Base-by-base conservation (phyloP, 2,797 vertebrate genomes). In the Staurois parvus region DNA sequence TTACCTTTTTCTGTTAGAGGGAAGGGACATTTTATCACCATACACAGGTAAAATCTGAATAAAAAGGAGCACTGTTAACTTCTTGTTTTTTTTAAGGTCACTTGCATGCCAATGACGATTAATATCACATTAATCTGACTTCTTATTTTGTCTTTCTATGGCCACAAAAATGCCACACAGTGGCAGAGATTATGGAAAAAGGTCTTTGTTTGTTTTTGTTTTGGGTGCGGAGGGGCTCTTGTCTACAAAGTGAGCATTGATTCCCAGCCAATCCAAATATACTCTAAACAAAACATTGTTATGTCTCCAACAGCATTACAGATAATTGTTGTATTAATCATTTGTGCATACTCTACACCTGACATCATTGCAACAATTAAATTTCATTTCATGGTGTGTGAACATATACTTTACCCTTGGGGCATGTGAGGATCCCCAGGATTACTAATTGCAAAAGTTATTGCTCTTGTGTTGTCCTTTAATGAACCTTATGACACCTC, bases 201-300 rank as follows among this genome's bases (percentile, higher is more conserved):
- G n/a, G 40, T 48, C 10, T 74, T 0, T 48, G 72, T 73, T 28
- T 40, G 52, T 76, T 52, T 76, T 26, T 76, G 73, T 52, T 76
- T 6, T 19, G 72, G 64, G 81, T 82, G 72, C 17, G n/a, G 64
- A 29, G 64, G 28, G 68, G 40, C 37, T 11, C 13, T 21, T 40
- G 42, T 19, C 66, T 52, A 83, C 29, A 76, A 17, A 34, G 21
- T 32, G 62, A 45, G 34, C 72, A 37, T 26, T 66, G 64, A 64
- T 52, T n/a, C n/a, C 9, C 26, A 15, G 62, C 70, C 84, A 85
- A 75, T 28, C 34, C 1, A 30, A 79, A 73, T 40, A 79, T 52
- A 24, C 69, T 52, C 13, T 34, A 85, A 34, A 79, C 45, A 67
- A 78, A 66, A 79, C 72, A 34, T 73, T 74, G 64, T 79, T 79